Evolutionary conservation across 2,113 vertebrate species (phyloP), one percentile per base, ranked within the genome.

Genomic region (Todiramphus chloris): DNA sequence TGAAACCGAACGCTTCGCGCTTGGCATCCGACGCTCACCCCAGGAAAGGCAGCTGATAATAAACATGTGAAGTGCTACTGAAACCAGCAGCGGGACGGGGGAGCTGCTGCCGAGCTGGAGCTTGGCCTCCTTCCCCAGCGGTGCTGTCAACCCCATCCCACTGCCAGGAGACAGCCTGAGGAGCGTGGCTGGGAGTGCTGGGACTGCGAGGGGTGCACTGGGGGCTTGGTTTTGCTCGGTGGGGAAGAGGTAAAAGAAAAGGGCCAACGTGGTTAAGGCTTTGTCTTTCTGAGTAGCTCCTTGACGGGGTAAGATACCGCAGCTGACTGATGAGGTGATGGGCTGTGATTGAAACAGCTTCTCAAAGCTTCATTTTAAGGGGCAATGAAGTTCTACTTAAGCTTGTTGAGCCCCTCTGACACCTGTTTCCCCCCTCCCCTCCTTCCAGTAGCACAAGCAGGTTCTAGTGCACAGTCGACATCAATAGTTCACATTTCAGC

Each of bases 371-470:
- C 41, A 21, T 17, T 66, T 56, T 7, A 64, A 72, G 76, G 58
- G 81, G 60, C 53, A 93, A 63, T 27, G 16, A 28, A 67, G n/a
- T 56, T 59, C 59, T 13, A 7, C 63, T 81, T 81, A n/a, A 69
- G 41, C 51, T 62, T 27, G 28, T 17, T 46, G 35, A 90, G 64
- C 56, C 56, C 31, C 23, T 88, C 51, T 33, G 46, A 2, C 48
- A 19, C 33, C 63, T 87, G 74, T 81, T 37, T 37, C 37, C 9
- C 68, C 75, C 48, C 39, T 13, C 41, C 2, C 41, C 79, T 90
- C 76, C 78, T 77, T 76, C 62, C 95, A 87, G 78, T 30, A 87
- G 78, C 68, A 50, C 82, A 74, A 72, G 55, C 81, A 53, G 55
- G 24, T 73, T 53, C 23, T 27, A 83, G 63, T 23, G 25, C 84